A percentile compares a stretch with the other conserved stretches of the same genome.
phyloP scores from a whole-genome alignment of 2,797 vertebrate genomes.

The Typhlichthys subterraneus region DNA sequence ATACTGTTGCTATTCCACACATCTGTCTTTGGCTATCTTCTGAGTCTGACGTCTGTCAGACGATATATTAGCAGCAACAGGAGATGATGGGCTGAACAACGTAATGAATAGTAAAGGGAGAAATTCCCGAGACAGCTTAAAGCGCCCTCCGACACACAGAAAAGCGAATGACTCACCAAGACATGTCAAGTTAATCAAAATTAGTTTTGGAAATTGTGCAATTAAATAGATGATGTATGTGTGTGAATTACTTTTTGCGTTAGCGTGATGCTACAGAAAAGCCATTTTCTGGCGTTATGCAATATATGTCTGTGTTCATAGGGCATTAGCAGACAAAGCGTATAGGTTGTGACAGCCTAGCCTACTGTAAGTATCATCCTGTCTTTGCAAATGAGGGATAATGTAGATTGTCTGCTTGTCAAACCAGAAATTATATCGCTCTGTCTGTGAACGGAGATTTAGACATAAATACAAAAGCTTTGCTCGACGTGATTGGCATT shows the following conservation, averaged over 20 bases:
- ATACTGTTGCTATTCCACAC: slow-evolving; percentile 29
- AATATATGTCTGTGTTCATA: too few species aligned
- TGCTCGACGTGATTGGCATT: slow-evolving; percentile 15
- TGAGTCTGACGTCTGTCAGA: slow-evolving; percentile 40
- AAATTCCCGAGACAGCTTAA: slow-evolving; percentile 32
- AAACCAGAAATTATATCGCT: too few species aligned
- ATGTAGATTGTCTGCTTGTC: slow-evolving; percentile 1
- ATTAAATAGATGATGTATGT: too few species aligned
- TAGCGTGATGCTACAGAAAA: too few species aligned
- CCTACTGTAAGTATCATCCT: slow-evolving; percentile 24
- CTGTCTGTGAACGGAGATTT: slow-evolving; percentile 26
- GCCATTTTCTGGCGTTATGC: too few species aligned
- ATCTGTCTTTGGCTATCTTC: slow-evolving; percentile 40
- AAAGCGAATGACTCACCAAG: background rate
- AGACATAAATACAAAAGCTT: slow-evolving; percentile 8
- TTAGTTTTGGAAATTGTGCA: too few species aligned
- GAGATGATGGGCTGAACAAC: slow-evolving; percentile 55
- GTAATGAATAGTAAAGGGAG: slow-evolving; percentile 31
- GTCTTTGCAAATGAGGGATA: slow-evolving; percentile 45
- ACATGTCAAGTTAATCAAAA: too few species aligned
- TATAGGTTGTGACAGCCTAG: too few species aligned
- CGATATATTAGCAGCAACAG: slow-evolving; percentile 51
- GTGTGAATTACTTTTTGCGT: too few species aligned
- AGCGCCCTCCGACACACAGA: slow-evolving; percentile 24
- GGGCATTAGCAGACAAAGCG: too few species aligned